Evolutionary conservation across 2,888 invertebrate genomes (phyloP), one percentile per base, ranked within the genome.

Genomic region (Acanthoscelides obtectus): DNA sequence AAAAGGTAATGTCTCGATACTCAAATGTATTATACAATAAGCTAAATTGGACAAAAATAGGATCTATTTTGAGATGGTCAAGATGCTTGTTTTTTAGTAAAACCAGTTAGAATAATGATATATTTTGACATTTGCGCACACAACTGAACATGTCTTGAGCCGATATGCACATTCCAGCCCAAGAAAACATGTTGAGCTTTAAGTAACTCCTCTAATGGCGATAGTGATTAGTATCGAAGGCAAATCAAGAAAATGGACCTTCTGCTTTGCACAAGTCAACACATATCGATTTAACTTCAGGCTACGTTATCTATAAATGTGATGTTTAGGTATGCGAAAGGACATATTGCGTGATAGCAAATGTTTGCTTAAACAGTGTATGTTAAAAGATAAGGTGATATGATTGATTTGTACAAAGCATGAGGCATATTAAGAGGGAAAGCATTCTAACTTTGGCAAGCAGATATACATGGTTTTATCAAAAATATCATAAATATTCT

Each of bases 401-500:
- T 20, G 4, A 21, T 21, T 66, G 66, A 21, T 66, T 66, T 45
- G 45, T 45, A 45, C 45, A 45, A 45, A 45, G 45, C 45, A 45
- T 45, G 5, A 12, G 12, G 45, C 17, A 17, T 45, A 45, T 45
- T 45, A 45, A 45, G 45, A 45, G 75, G 77, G 73, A 75, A 82
- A 82, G 81, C 81, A 77, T 76, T 81, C 80, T 81, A 79, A 76
- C 77, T 73, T 72, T 68, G 68, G 79, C 77, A 80, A 78, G 83
- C 83, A 82, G 80, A 84, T 83, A 81, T 84, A 84, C 84, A 84
- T 84, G 84, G 84, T 83, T 84, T 80, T 79, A 75, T 71, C 75
- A 76, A 76, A 77, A 76, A 78, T 69, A 75, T 75, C 66, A 70
- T 75, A 70, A 73, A 69, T 71, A 72, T 70, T 72, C 65, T 73